Evolutionary conservation across 2,888 invertebrate genomes (phyloP).

Genomic region (Rhynchonema sp.): DNA sequence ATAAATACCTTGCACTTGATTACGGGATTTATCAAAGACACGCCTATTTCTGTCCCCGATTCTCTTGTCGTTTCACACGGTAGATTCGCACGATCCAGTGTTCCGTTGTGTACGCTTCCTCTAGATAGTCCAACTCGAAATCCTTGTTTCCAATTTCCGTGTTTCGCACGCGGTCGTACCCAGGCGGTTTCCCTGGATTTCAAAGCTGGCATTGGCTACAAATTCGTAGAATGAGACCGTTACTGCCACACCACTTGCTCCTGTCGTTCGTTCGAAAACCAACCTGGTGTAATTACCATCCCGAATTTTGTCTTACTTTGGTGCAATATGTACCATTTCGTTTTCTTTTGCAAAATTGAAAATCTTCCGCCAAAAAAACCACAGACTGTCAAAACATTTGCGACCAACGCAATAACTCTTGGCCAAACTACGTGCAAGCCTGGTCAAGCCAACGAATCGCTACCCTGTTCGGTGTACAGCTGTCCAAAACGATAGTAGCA

Average conservation of each 20-base stretch:
- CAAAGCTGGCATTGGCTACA: neutral
- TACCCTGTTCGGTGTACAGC: constrained; percentile 14
- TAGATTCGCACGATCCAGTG: constrained; percentile 97
- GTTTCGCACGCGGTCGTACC: constrained; percentile 81
- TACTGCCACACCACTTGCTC: too few relatives aligned
- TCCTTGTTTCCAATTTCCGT: constrained; percentile 98
- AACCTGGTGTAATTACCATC: too few relatives aligned
- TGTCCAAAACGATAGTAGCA: constrained; percentile 53
- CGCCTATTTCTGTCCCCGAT: constrained; percentile 10
- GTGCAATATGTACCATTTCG: too few relatives aligned
- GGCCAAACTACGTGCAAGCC: too few relatives aligned
- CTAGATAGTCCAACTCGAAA: constrained; percentile 79
- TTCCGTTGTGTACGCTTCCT: constrained; percentile 94
- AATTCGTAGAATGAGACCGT: too few relatives aligned
- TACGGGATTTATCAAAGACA: neutral
- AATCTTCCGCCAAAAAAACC: too few relatives aligned
- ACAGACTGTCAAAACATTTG: too few relatives aligned
- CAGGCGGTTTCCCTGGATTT: constrained; percentile 60
- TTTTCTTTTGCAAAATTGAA: too few relatives aligned
- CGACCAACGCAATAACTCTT: too few relatives aligned
- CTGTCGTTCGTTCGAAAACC: too few relatives aligned
- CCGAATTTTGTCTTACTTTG: too few relatives aligned
- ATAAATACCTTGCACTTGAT: too few relatives aligned
- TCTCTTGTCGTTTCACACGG: constrained; percentile 52
- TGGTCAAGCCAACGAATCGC: neutral